phyloP scores from a whole-genome alignment of 2,888 invertebrate genomes.

The Trachelus tabidus region DNA sequence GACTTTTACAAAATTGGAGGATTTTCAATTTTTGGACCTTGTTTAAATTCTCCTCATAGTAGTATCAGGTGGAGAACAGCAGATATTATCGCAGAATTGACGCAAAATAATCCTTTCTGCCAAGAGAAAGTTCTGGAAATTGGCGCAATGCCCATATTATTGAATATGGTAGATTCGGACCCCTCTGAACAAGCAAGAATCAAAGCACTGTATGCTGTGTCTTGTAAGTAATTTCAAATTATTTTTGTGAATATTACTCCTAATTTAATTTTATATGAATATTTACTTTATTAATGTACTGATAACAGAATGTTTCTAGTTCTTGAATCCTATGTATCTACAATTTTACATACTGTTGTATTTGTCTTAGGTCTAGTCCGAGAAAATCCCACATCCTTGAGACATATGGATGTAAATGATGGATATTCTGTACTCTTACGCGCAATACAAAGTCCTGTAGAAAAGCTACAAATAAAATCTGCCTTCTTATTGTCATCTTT shows the following conservation, averaged over 20 bases:
- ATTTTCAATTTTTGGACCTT: conserved; percentile 76
- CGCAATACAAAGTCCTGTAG: conserved; percentile 70
- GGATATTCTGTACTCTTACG: conserved; percentile 75
- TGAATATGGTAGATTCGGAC: conserved; percentile 72
- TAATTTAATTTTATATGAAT: not conserved
- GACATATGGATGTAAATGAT: conserved; percentile 72
- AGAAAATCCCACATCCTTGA: conserved; percentile 72
- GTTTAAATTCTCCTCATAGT: conserved; percentile 73
- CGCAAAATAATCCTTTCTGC: conserved; percentile 88
- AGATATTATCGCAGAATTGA: conserved; percentile 79
- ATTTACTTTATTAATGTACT: not conserved
- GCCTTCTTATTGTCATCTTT: conserved; percentile 78
- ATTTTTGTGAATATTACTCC: not conserved
- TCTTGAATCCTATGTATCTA: not conserved
- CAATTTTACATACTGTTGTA: not conserved
- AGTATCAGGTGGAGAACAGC: conserved; percentile 75
- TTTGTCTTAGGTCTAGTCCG: conserved; percentile 73
- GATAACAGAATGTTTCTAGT: not conserved
- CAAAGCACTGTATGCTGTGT: conserved; percentile 83
- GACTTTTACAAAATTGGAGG: conserved; percentile 90
- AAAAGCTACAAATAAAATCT: conserved; percentile 76
- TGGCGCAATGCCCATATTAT: conserved; percentile 74
- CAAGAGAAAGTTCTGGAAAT: conserved; percentile 78
- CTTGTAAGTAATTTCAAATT: conserved; percentile 71
- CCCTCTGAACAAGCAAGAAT: conserved; percentile 69